Evolutionary conservation across 2,797 vertebrate genomes (phyloP).

Genomic region (Heteromormyrus szaboi): DNA sequence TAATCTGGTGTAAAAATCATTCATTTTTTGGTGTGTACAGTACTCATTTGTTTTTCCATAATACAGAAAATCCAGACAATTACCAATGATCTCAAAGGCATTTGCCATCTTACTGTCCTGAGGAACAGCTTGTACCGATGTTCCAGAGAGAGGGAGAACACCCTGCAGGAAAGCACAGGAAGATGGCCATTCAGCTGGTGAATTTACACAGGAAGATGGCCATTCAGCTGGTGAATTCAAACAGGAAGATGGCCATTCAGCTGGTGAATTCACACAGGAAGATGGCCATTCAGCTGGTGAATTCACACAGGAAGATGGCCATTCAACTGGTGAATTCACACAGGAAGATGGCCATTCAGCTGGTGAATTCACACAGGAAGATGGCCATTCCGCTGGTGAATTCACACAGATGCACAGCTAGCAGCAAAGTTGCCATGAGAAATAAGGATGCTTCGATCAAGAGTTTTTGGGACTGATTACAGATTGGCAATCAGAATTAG

Average conservation of each 20-base stretch:
- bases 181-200: not conserved
- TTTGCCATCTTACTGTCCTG: slow-evolving; percentile 39
- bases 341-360: not conserved
- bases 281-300: too few species aligned
- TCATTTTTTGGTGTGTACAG: not conserved
- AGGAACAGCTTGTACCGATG: slow-evolving; percentile 47
- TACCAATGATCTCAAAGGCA: slow-evolving; percentile 71
- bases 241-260: not conserved
- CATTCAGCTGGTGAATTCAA: not conserved
- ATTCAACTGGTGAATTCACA: not conserved
- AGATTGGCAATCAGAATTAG: not conserved
- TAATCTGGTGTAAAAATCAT: not conserved
- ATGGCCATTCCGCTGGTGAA: too few species aligned
- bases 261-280: not conserved
- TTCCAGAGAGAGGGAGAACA: slow-evolving; percentile 71
- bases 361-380: not conserved
- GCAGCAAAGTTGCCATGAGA: not conserved
- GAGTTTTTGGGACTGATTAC: not conserved
- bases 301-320: not conserved
- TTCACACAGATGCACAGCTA: not conserved
- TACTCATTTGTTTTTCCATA: not conserved
- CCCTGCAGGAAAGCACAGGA: slow-evolving; percentile 51
- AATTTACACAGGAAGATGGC: not conserved
- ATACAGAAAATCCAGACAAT: slow-evolving; percentile 30
- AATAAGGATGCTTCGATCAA: not conserved